Conservation (phyloP, 2,113 vertebrate genomes). For the Edolisoma coerulescens region DNA sequence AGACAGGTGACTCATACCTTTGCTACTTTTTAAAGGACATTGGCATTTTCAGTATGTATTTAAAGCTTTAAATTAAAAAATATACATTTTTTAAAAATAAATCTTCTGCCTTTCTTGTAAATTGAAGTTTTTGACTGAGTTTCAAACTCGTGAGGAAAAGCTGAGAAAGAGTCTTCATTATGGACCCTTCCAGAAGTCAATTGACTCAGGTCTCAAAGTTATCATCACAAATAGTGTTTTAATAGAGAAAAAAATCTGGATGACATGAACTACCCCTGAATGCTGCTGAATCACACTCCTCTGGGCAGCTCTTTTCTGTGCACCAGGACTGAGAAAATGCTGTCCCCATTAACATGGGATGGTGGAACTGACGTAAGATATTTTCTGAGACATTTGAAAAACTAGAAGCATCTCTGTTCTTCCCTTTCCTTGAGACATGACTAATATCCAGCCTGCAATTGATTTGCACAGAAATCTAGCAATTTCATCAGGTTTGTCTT, state of each 20-base stretch:
- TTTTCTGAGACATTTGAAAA: not conserved
- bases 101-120: not conserved
- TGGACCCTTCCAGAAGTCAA: not conserved
- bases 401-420: not conserved
- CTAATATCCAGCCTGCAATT: not conserved
- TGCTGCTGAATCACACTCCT: not conserved
- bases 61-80: not conserved
- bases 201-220: not conserved
- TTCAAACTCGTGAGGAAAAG: not conserved
- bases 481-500: slow-evolving; percentile 26
- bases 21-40: not conserved
- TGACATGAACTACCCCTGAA: not conserved
- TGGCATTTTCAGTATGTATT: not conserved
- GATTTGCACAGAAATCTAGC: not conserved
- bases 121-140: not conserved
- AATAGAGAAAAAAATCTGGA: not conserved
- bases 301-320: not conserved
- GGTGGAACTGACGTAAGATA: not conserved
- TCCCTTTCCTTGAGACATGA: not conserved
- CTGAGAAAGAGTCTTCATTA: not conserved
- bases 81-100: not conserved
- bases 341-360: not conserved
- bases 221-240: not conserved
- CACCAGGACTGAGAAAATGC: not conserved
- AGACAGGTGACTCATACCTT: not conserved